Percentiles rank a stretch among this genome's conserved stretches.
These are phyloP conservation scores for Capromys pilorides DNA, from an alignment of 2,797 vertebrate genomes.

Conservation along the genomic window DNA sequence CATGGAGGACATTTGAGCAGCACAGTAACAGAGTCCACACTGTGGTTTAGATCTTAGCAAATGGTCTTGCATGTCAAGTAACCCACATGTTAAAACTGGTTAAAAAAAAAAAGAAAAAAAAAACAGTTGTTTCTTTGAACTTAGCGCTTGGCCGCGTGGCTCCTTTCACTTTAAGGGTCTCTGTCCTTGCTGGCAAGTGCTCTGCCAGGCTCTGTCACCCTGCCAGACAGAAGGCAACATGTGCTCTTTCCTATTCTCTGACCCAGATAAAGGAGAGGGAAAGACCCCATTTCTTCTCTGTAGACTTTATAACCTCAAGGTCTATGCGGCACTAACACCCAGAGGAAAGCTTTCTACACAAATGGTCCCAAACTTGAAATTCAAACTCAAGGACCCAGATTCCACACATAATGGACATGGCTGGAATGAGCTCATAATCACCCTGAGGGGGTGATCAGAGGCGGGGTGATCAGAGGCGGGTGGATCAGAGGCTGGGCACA, in stretches of 20 bases:
- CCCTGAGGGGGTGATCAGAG: conserved; percentile 22
- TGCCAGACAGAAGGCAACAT: not conserved
- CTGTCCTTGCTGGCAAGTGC: not conserved
- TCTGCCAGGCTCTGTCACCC: not conserved
- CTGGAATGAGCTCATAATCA: conserved; percentile 66
- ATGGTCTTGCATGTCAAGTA: not conserved
- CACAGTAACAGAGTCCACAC: not conserved
- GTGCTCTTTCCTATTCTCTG: not conserved
- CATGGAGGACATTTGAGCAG: not conserved
- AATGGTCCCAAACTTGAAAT: conserved; percentile 62
- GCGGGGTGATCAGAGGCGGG: not conserved
- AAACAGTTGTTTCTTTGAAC: not conserved
- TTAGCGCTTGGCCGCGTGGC: not conserved
- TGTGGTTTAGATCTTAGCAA: not conserved
- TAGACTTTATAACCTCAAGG: not conserved
- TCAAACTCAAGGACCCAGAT: conserved; percentile 68
- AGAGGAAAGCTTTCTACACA: conserved; percentile 41
- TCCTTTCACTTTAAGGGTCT: not conserved
- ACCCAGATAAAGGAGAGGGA: not conserved
- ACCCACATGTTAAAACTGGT: not conserved
- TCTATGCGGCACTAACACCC: conserved; percentile 46
- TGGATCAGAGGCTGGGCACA: conserved; percentile 66
- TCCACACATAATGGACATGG: conserved; percentile 60
- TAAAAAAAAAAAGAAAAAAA: not conserved
- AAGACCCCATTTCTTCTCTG: not conserved